Evolutionary conservation across 1,140 invertebrate species (phyloP).

Genomic region (Heliothis subflexa): DNA sequence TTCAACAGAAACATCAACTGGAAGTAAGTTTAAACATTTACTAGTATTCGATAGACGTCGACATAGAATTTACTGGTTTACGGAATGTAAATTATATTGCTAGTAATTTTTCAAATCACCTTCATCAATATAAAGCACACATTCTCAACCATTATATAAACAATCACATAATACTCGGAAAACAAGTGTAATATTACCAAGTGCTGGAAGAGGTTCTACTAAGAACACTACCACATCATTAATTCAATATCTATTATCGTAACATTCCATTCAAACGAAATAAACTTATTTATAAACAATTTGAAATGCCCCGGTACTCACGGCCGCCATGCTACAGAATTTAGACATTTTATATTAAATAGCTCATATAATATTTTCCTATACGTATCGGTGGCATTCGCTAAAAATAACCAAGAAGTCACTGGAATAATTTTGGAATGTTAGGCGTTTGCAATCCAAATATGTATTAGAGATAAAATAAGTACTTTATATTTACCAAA

Average conservation of each 20-base stretch:
- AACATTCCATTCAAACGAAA: slow-evolving; percentile 57
- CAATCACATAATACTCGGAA: slow-evolving; percentile 56
- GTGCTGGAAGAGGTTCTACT: slow-evolving; percentile 71
- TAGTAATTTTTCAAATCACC: slow-evolving; percentile 45
- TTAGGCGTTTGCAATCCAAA: slow-evolving; percentile 61
- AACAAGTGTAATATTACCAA: slow-evolving; percentile 63
- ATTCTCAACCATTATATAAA: slow-evolving; percentile 59
- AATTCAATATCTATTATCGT: slow-evolving; percentile 56
- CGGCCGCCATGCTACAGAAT: slow-evolving; percentile 50
- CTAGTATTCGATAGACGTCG: slow-evolving; percentile 32
- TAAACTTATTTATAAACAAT: slow-evolving; percentile 54
- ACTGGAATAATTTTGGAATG: slow-evolving; percentile 68
- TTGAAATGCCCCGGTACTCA: slow-evolving; percentile 75
- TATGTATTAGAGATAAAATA: slow-evolving; percentile 32
- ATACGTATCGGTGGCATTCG: slow-evolving; percentile 66
- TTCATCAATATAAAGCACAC: slow-evolving; percentile 45
- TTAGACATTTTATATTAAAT: slow-evolving; percentile 42
- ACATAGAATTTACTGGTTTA: slow-evolving; percentile 44
- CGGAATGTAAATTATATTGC: slow-evolving; percentile 69
- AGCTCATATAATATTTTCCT: slow-evolving; percentile 49
- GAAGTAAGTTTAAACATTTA: slow-evolving; percentile 70
- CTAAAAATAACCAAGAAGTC: slow-evolving; percentile 52
- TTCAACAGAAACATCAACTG: slow-evolving; percentile 36
- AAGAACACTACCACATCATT: slow-evolving; percentile 72
- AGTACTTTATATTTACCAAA: slow-evolving; percentile 42